Evolutionary conservation across 2,113 vertebrate genomes (phyloP), one percentile per base, ranked within the genome.

Genomic region (Cynopterus brachyotis): DNA sequence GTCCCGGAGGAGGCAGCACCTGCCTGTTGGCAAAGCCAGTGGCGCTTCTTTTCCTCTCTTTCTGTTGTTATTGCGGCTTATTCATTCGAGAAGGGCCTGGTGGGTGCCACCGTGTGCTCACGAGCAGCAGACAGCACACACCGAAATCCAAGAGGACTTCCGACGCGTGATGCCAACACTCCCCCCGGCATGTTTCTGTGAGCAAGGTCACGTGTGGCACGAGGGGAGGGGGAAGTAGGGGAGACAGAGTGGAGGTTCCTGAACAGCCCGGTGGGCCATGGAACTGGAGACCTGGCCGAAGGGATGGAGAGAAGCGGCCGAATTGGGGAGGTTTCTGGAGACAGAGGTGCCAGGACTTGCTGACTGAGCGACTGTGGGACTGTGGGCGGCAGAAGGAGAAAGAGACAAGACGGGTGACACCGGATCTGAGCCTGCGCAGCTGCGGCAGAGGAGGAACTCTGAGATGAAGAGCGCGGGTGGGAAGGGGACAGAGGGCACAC

Each of bases 91-190:
- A 28, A 50, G 83, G 13, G 40, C 7, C 13, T 0, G 3, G 0
- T 1, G 22, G 40, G 53, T 8, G 57, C 30, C 42, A 12, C 26
- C 20, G 62, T 1, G 12, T 1, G 10, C 35, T 1, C 17, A 13
- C 24, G 40, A 1, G 22, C 0, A 0, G 80, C 73, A 37, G 55
- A 67, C 60, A 55, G 55, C 0, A 16, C 30, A 32, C 16, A 40
- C 70, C 2, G 35, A 91, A 84, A 85, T 79, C 72, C 88, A 70
- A 75, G 93, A 53, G 92, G 89, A 95, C 64, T 64, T 95, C 89
- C 95, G 47, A 10, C 84, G 50, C 2, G 16, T 13, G 75, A 62
- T 6, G 64, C 89, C 11, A 7, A 6, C 75, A 32, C n/a, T n/a
- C n/a, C n/a, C n/a, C n/a, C n/a, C n/a, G n/a, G n/a, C n/a, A n/a